Base-by-base conservation (phyloP, 2,797 vertebrate genomes). In the Crax fasciolata region DNA sequence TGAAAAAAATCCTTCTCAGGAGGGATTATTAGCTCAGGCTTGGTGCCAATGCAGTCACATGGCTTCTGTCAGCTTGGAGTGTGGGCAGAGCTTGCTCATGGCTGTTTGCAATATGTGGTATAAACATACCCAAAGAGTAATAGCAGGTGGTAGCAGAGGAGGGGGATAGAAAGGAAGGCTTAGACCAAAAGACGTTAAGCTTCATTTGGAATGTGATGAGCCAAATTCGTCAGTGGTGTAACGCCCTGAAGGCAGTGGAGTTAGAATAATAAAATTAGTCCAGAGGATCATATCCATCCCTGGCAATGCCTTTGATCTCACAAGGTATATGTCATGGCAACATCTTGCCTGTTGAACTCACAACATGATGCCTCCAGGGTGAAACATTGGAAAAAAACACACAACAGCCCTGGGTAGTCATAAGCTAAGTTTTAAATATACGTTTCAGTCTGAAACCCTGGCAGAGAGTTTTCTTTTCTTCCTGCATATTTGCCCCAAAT, bases 71-170 rank as follows among this genome's bases (percentile, higher is more conserved):
- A 95, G 91, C 92, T 96, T 95, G 93, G 74, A 95, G 90, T 41
- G 90, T 97, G 94, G 95, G 96, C 90, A 96, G 92, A 90, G 90
- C 92, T 96, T 92, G 92, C 94, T 96, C 94, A 87, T 96, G 94
- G 77, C 93, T 96, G 90, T 95, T 97, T 97, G 92, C 95, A 95
- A 89, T 96, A 96, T 89, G 93, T 90, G 93, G 80, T 89, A 78
- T 93, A 96, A 95, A 97, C 93, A 96, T 77, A 93, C 76, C 79
- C 94, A 89, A 93, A 94, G 95, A 96, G 93, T 92, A 94, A 93
- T 93, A 96, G 92, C 96, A 96, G 91, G 94, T 95, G 94, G 94
- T 96, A 90, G 95, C 92, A 95, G 94, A 96, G 94, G 92, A 96
- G 90, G 94, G 94, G 52, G 77, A 77, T 82, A 54, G 91, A 94